Base-by-base conservation (phyloP, 2,113 vertebrate species). In the Tretioscincus oriximinensis region DNA sequence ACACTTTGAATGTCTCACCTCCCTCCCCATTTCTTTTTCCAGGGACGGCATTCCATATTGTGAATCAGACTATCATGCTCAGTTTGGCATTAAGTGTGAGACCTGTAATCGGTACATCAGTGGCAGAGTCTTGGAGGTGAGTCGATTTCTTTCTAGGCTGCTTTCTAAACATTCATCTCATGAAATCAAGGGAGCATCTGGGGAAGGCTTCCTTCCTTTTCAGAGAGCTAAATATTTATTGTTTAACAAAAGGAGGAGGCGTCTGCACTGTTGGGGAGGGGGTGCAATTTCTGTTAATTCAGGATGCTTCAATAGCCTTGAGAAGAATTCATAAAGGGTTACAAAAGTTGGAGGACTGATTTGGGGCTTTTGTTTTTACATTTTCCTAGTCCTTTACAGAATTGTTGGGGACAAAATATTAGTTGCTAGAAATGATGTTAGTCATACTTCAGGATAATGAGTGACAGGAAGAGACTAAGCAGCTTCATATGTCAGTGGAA, bases 41-140 rank as follows among this genome's bases (percentile, higher is more conserved):
- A 99, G 98, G 93, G 98, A 99, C 71, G 97, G 98, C 1, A 87
- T 99, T 81, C 98, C 98, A 0, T 99, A 99, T 94, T 99, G 98
- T 1, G 98, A 99, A 91, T 94, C 97, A 0, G 98, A 99, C 93
- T 99, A 99, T 93, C 98, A 99, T 54, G 94, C 98, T 87, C 98
- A 99, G 93, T 99, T 97, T 0, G 98, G 98, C 88, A 97, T 99
- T 89, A 99, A 98, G 91, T 99, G 98, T 9, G 98, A 99, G 94
- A 97, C 96, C 41, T 99, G 98, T 22, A 93, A 95, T 94, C 94
- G 97, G 90, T 99, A 99, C 94, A 99, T 99, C 96, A 99, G 98
- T 0, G 98, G 98, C 93, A 95, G 97, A 31, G 98, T 99, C 54
- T 92, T 99, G 90, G 98, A 99, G 98, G 98, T 99, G 90, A 97